Base-by-base conservation (phyloP, 2,888 invertebrate species). In the Drosophila maculinotata region DNA sequence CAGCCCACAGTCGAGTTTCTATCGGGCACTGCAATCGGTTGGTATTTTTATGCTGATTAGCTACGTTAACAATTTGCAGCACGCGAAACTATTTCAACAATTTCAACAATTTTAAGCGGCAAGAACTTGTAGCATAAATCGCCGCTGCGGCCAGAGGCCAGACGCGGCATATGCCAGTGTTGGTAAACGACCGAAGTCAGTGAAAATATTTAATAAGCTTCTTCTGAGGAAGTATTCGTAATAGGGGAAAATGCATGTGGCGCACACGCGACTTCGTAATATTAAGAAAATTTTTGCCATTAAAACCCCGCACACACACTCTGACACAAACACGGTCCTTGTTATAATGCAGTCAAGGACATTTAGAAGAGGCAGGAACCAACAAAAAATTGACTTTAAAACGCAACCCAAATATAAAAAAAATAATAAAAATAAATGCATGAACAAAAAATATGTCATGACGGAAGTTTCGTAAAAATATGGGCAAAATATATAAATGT, bases 41-140 rank as follows among this genome's bases (percentile, higher is more conserved):
- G 59, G 77, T 71, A 77, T 81, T 82, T 76, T 84, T 85, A 81
- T 81, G 81, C 79, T 81, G 81, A 81, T 81, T 81, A 81, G 79
- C 66, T 63, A 72, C 47, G 77, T 77, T 81, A 81, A 85, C 82
- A 81, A 81, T 81, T 85, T 81, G 45, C 72, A 63, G 67, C 81
- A 84, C 81, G 81, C 81, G 77, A 81, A 81, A 81, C 79, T 82
- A 85, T 81, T 82, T 84, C 58, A 77, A 68, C 59, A 65, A 65
- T 72, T 67, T 66, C 23, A 77, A 68, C 59, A 65, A 65, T 72
- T 67, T 66, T 17, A 35, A 35, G 39, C 54, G 35, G 53, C 54
- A 44, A 59, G 42, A 76, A 74, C 74, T 71, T 71, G 58, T 62
- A 72, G 57, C 79, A 81, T 81, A 84, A 69, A 70, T 78, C 63